Evolutionary conservation across 2,797 vertebrate species (phyloP), one percentile per base, ranked within the genome.

Genomic region (Gymnothorax javanicus): DNA sequence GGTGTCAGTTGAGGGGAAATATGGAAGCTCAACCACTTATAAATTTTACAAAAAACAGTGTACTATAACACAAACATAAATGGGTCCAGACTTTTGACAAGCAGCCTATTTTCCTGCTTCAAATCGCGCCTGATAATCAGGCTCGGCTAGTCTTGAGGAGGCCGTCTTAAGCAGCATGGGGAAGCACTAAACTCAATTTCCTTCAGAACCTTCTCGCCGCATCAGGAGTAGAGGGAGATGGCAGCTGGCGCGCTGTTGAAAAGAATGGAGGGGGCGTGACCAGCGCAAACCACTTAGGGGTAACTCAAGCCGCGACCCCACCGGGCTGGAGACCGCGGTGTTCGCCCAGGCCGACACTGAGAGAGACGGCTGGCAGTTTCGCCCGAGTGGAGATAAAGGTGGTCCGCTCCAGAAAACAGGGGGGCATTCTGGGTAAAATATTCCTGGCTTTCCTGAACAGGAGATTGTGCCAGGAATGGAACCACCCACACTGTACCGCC

Each of bases 231-330:
- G 84, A 75, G 4, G 33, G 71, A 85, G 84, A 71, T 52, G 52
- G 62, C 84, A 84, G 84, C 84, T 84, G 84, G 60, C 64, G 20
- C 54, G 84, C 62, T 56, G 81, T 58, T 84, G 84, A 82, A 84
- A 84, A 69, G 84, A 27, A 64, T 23, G 20, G 83, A 64, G 60
- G 33, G 64, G 83, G 83, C 52, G 50, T 64, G 50, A 84, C 59
- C 58, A 84, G 64, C 59, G 23, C 60, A 84, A 54, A 71, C 64
- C 62, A 54, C 84, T 69, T 25, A 20, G 50, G 1, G 84, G 84
- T 43, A 84, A 84, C 84, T n/a, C 60, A 54, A 52, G 43, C 84
- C 20, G 50, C 84, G 4, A 54, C 60, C n/a, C 33, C 15, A 50
- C 43, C n/a, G 7, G 64, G 12, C 60, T 64, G 50, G 43, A 8